A percentile compares a stretch with the other conserved stretches of the same genome.
Conservation (phyloP, 2,797 vertebrate genomes). For the Anguilla obscura region DNA sequence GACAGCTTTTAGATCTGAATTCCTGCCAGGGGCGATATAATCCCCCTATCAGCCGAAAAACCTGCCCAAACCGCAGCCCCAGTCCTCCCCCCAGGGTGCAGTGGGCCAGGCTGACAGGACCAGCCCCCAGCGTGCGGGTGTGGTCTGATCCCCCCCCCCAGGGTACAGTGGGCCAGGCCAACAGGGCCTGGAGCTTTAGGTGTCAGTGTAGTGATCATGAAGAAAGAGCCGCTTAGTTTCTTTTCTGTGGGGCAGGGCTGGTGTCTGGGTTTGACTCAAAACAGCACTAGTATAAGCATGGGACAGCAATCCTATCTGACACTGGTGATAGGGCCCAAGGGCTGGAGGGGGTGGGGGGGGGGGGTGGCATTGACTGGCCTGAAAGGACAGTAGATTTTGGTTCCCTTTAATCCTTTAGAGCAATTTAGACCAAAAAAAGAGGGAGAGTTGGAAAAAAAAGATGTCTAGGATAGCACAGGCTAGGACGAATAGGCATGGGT, state of each 20-base stretch:
- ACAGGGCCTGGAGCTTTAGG: constrained; percentile 39
- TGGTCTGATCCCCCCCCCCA: constrained; percentile 43
- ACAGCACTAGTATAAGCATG: neutral
- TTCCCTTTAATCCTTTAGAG: neutral
- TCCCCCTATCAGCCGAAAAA: constrained; percentile 58
- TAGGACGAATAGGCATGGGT: constrained; percentile 28
- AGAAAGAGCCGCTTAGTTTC: neutral
- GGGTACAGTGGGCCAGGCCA: constrained; percentile 63
- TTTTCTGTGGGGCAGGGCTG: neutral
- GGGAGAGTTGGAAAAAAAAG: neutral
- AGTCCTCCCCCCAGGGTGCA: constrained; percentile 56
- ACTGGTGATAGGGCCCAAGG: neutral
- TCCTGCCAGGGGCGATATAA: constrained; percentile 59
- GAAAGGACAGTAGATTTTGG: constrained; percentile 34
- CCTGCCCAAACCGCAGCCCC: constrained; percentile 33
- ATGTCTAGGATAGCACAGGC: neutral
- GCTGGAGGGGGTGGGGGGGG: constrained; percentile 14
- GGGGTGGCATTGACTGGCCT: constrained; percentile 27
- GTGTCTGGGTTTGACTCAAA: neutral
- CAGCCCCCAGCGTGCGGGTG: constrained; percentile 53
- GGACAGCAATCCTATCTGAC: neutral
- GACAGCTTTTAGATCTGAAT: constrained; percentile 59
- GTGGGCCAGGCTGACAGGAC: constrained; percentile 59
- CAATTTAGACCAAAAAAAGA: neutral
- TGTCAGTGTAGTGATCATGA: too few relatives aligned